Evolutionary conservation across 2,797 vertebrate genomes (phyloP), one percentile per base, ranked within the genome.

Genomic region (Onychomys leucogaster): DNA sequence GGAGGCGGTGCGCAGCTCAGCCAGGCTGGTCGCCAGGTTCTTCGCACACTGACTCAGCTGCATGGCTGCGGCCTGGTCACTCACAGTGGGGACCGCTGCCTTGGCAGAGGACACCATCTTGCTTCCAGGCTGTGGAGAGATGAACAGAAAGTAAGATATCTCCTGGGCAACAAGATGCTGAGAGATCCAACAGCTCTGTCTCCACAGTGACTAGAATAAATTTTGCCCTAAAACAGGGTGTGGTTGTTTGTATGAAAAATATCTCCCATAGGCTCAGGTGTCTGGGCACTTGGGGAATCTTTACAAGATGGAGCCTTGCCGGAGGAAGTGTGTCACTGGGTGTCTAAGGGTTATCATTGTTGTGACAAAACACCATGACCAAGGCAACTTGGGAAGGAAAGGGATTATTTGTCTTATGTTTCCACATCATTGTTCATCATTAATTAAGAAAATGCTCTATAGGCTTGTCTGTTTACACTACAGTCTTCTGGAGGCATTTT

Each of bases 61-160:
- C 99, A 99, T 99, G 43, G 99, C 99, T 32, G 99, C 99, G 21
- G 99, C 99, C 98, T 99, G 99, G 95, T 99, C 99, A 8, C 99
- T 98, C 97, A 99, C 99, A 0, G 99, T 99, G 1, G 99, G 99
- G 84, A 99, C 99, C 0, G 99, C 99, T 1, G 99, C 99, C 98
- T 99, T 99, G 77, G 99, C 99, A 6, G 99, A 99, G 0, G 99
- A 98, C 97, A 99, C 99, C 99, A 99, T 99, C 98, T 99, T 99
- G 98, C 99, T 99, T 95, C 99, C 99, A 78, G 99, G 99, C 99
- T 99, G 96, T 97, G 90, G 57, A 95, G 95, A 97, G 57, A 97
- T 34, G 2, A 97, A 25, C 0, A 87, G 80, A 89, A 71, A 21
- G 17, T 96, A 82, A 91, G 95, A 46, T 0, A 9, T n/a, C 27